These are phyloP conservation scores for Asteroscopus sphinx DNA, from an alignment of 2,888 invertebrate species.

Conservation along the genomic window DNA sequence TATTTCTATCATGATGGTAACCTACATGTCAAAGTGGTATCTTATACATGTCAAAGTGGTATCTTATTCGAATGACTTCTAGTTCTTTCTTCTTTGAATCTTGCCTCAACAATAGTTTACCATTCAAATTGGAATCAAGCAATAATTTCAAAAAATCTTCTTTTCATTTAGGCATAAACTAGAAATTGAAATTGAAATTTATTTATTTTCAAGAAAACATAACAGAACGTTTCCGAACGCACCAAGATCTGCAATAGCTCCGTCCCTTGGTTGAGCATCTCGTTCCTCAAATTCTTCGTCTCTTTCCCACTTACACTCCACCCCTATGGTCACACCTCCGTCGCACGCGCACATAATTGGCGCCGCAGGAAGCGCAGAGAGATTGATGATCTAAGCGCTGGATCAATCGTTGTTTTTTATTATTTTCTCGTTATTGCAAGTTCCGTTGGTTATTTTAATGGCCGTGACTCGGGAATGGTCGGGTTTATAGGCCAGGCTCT, in stretches of 20 bases:
- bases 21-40: too few relatives aligned
- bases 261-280: constrained; percentile 58
- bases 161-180: too few relatives aligned
- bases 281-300: constrained; percentile 53
- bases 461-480: constrained; percentile 30
- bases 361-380: constrained; percentile 80
- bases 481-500: constrained; percentile 38
- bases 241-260: constrained; percentile 66
- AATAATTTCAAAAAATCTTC: too few relatives aligned
- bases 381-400: constrained; percentile 83
- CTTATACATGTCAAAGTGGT: too few relatives aligned
- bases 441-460: constrained; percentile 61
- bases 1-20: too few relatives aligned
- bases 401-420: constrained; percentile 65
- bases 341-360: constrained; percentile 73
- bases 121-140: too few relatives aligned
- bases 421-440: constrained; percentile 56
- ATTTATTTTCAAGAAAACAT: constrained; percentile 8
- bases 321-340: constrained; percentile 58
- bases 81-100: too few relatives aligned
- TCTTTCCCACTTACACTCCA: constrained; percentile 48
- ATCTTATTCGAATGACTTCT: too few relatives aligned
- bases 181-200: too few relatives aligned
- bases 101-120: too few relatives aligned
- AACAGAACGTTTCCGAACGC: constrained; percentile 60